These are phyloP conservation scores for Aleiodes leptofemur DNA, from an alignment of 2,888 invertebrate species.

Conservation along the genomic window DNA sequence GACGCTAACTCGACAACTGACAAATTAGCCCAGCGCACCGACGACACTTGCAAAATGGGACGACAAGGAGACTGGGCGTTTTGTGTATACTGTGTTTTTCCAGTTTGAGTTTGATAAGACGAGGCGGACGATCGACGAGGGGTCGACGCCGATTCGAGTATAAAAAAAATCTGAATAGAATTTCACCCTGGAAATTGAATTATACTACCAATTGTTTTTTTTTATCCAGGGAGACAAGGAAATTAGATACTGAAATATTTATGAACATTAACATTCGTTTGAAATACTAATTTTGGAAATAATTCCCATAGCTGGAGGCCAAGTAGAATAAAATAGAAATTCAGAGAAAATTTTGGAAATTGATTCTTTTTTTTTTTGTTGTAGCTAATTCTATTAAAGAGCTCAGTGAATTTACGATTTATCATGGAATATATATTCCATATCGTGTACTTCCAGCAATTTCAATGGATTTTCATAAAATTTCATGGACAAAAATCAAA, in stretches of 20 bases:
- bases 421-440: no score
- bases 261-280: no score
- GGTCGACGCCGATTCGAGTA: conserved; percentile 8
- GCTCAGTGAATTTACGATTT: no score
- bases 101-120: conserved; percentile 64
- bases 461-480: background rate
- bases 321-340: no score
- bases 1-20: conserved; percentile 76
- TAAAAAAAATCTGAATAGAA: conserved; percentile 32
- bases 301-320: no score
- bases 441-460: no score
- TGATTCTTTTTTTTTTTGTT: no score
- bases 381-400: no score
- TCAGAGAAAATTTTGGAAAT: no score
- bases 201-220: conserved; percentile 22
- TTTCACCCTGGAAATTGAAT: conserved; percentile 25
- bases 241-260: no score
- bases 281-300: no score
- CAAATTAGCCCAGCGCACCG: conserved; percentile 74
- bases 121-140: conserved; percentile 38
- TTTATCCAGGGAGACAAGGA: no score
- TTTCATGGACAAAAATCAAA: background rate
- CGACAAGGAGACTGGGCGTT: conserved; percentile 65
- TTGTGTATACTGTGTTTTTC: conserved; percentile 47
- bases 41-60: conserved; percentile 76